Percentiles rank a stretch among this genome's conserved stretches.
Evolutionary conservation across 2,113 vertebrate genomes (phyloP).

Genomic region (Camelus dromedarius): DNA sequence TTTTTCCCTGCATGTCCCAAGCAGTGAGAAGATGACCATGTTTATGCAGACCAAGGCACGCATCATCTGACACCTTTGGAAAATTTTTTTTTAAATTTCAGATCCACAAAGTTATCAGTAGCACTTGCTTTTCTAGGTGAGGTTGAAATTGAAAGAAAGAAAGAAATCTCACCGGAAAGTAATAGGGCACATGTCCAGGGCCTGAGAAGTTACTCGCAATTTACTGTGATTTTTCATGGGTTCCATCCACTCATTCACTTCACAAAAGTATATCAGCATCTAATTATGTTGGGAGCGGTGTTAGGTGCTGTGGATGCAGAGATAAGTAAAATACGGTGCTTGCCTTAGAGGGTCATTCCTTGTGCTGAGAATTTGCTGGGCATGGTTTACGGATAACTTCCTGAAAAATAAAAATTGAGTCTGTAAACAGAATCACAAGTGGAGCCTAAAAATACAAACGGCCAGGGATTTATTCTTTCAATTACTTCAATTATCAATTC

Average conservation of each 20-base stretch:
- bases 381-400: neutral
- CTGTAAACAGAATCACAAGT: neutral
- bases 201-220: neutral
- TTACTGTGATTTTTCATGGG: neutral
- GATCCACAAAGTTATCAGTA: neutral
- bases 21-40: constrained; percentile 59
- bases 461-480: neutral
- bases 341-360: neutral
- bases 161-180: neutral
- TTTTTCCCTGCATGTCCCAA: constrained; percentile 9
- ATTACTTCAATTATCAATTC: neutral
- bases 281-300: rapidly evolving
- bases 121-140: constrained; percentile 47
- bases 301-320: neutral
- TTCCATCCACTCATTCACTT: neutral
- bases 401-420: neutral
- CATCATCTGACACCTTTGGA: constrained; percentile 44
- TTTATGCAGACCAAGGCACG: constrained; percentile 51
- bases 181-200: neutral
- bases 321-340: neutral
- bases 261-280: neutral
- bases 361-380: neutral
- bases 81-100: neutral
- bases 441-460: neutral
- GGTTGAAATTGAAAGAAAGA: neutral